phyloP scores from a whole-genome alignment of 1,140 invertebrate species.

The Magallana ariakensis region DNA sequence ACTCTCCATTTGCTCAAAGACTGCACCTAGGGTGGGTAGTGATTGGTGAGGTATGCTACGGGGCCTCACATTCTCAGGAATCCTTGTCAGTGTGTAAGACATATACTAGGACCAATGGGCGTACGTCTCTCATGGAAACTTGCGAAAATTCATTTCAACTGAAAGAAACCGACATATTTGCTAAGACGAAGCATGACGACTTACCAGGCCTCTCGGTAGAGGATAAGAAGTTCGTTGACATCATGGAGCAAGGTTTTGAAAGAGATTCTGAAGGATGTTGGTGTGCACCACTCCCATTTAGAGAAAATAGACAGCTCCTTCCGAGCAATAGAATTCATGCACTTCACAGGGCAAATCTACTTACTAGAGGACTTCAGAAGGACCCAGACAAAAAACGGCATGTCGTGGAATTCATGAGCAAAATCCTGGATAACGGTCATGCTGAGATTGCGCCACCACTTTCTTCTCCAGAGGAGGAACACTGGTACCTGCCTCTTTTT shows the following conservation, averaged over 20 bases:
- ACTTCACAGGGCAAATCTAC: constrained; percentile 18
- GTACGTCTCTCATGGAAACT: constrained; percentile 30
- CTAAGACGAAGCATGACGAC: constrained; percentile 41
- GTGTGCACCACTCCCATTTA: constrained; percentile 53
- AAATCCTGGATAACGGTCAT: constrained; percentile 42
- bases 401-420: constrained; percentile 50
- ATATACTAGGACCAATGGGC: constrained; percentile 2
- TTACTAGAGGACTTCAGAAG: constrained; percentile 39
- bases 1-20: constrained; percentile 46
- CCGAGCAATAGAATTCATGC: constrained; percentile 45
- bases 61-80: constrained; percentile 25
- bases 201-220: constrained; percentile 44
- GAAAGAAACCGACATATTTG: constrained; percentile 35
- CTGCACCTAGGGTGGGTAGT: constrained; percentile 50
- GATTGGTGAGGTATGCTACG: constrained; percentile 50
- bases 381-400: constrained; percentile 49
- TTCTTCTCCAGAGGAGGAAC: constrained; percentile 14
- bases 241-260: constrained; percentile 51
- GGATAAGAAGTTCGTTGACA: constrained; percentile 48
- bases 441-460: constrained; percentile 49
- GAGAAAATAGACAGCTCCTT: neutral
- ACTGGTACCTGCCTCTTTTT: constrained; percentile 55
- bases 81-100: constrained; percentile 23
- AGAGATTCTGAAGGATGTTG: constrained; percentile 38
- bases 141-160: constrained; percentile 45